Conservation (phyloP, 2,888 invertebrate species). For the Apotomis turbidana region DNA sequence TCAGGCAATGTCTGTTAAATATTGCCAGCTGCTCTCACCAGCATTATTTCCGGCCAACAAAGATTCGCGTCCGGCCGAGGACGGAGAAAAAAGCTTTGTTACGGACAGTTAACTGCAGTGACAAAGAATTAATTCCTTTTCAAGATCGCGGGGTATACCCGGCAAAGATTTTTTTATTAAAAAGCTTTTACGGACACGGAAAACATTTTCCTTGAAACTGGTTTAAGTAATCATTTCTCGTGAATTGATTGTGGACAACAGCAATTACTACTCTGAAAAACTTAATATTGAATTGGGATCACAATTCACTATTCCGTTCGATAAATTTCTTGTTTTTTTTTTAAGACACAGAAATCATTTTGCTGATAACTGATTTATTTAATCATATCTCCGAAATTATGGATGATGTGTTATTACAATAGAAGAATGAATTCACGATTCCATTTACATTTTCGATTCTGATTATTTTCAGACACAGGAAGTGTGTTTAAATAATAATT, state of each 20-base stretch:
- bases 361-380: slow-evolving; percentile 42
- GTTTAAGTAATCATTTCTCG: slow-evolving; percentile 41
- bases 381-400: slow-evolving; percentile 44
- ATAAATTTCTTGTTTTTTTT: background rate
- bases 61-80: slow-evolving; percentile 54
- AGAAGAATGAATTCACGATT: slow-evolving; percentile 66
- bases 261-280: too few relatives aligned
- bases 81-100: slow-evolving; percentile 64
- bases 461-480: slow-evolving; percentile 46
- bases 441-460: slow-evolving; percentile 64
- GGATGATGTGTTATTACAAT: slow-evolving; percentile 60
- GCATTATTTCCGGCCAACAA: slow-evolving; percentile 65
- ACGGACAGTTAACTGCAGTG: slow-evolving; percentile 70
- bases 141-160: slow-evolving; percentile 44
- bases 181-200: background rate
- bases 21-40: slow-evolving; percentile 53
- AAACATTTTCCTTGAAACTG: background rate
- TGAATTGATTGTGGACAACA: too few relatives aligned
- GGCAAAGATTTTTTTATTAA: slow-evolving; percentile 44
- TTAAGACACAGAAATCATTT: background rate
- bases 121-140: slow-evolving; percentile 65
- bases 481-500: slow-evolving; percentile 44
- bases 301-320: too few relatives aligned
- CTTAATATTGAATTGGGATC: too few relatives aligned
- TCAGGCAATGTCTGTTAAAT: slow-evolving; percentile 45